Percentiles rank a stretch among this genome's conserved stretches.
phyloP scores from a whole-genome alignment of 2,888 invertebrate genomes.

The Lithophane ornitopus region DNA sequence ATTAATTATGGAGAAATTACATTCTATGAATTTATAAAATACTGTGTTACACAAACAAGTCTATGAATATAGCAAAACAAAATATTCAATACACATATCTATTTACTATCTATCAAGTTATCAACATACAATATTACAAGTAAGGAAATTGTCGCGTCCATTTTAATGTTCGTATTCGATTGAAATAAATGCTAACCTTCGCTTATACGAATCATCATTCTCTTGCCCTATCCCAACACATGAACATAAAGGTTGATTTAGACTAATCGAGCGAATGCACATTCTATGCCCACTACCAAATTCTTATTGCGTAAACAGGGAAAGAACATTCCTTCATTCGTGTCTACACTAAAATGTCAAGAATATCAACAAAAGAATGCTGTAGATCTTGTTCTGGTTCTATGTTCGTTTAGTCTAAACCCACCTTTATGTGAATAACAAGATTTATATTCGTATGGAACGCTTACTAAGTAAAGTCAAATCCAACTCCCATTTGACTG shows the following conservation, averaged over 20 bases:
- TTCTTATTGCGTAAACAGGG: no score
- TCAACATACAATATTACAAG: slow-evolving; percentile 7
- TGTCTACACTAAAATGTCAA: no score
- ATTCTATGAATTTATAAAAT: slow-evolving; percentile 12
- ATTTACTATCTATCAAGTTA: not conserved
- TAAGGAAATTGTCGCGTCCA: not conserved
- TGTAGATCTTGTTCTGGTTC: no score
- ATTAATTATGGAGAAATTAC: slow-evolving; percentile 4
- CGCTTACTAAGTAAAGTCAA: not conserved
- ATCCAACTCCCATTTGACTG: not conserved
- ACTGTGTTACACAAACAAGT: slow-evolving; percentile 2
- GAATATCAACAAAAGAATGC: no score
- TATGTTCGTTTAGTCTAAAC: no score
- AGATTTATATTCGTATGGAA: not conserved
- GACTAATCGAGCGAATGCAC: no score
- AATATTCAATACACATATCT: slow-evolving; percentile 8
- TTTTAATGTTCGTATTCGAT: not conserved
- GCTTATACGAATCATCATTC: not conserved
- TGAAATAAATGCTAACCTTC: not conserved
- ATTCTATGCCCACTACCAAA: no score
- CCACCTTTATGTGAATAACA: not conserved
- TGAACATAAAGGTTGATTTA: not conserved
- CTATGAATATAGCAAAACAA: slow-evolving; percentile 3
- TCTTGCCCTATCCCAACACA: not conserved
- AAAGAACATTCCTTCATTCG: no score